Base-by-base conservation (phyloP, 2,888 invertebrate species). In the Quadroppia sp. region DNA sequence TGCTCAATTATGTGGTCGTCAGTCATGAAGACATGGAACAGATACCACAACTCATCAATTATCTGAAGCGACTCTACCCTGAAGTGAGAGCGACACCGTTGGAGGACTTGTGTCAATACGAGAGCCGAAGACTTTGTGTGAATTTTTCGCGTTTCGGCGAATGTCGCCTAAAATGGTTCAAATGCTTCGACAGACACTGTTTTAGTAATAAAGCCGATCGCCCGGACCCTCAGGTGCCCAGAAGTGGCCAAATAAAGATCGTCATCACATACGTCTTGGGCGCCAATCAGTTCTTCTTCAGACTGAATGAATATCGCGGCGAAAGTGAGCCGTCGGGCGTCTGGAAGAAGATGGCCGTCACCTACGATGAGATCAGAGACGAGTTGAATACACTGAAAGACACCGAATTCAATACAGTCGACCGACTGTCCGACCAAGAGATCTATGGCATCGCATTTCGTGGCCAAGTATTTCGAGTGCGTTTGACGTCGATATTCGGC, bases 391-490 rank as follows among this genome's bases (percentile, higher is more conserved):
- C 32, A 64, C 40, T 45, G 17, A 67, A 50, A 42, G 20, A 40
- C 40, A 61, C 25, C 0, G 11, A 9, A 11, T 36, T 23, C 20
- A 64, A 64, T 64, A 64, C 64, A 30, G 7, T 64, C 1, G n/a
- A 64, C 7, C 3, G n/a, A 1, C 9, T 70, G 0, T 50, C 25
- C 11, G 7, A 17, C 17, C 50, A 36, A 15, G 28, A 67, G 25
- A 56, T 74, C 17, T 74, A 71, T 59, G 74, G 59, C 23, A 23
- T 74, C 11, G 36, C 45, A 9, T 20, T 74, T 40, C 20, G 48
- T 2, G 74, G 42, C 20, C 17, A 32, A 42, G 71, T 74, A n/a
- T 56, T 71, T 30, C 20, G 74, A 71, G 74, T 74, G 6, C 36
- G 45, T 71, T 20, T 74, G 2, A 45, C 36, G 7, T 15, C 13